phyloP scores from a whole-genome alignment of 2,888 invertebrate species.

The Sceliomorpha sp. region DNA sequence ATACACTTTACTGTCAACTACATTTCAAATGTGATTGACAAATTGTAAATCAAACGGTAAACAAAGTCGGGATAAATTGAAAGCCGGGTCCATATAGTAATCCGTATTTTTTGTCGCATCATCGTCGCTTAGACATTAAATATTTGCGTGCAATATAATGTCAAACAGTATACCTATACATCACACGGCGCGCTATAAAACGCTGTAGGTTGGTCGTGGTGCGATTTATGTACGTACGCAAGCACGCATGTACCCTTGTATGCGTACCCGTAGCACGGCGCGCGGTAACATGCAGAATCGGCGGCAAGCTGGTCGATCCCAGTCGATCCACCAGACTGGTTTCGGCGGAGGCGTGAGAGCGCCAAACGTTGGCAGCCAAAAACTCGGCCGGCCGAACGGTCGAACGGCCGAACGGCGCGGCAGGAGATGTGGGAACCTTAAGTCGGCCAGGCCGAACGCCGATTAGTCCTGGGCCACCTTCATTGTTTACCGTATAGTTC shows the following conservation, averaged over 20 bases:
- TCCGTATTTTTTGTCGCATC: constrained; percentile 8
- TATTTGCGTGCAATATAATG: constrained; percentile 24
- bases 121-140: constrained; percentile 23
- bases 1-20: no score
- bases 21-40: no score
- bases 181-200: constrained; percentile 40
- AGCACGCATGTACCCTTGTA: background rate
- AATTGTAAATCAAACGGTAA: no score
- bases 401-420: constrained; percentile 51
- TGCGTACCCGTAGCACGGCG: constrained; percentile 1
- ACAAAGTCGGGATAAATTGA: no score
- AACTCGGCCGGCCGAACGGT: constrained; percentile 46
- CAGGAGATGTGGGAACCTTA: constrained; percentile 70
- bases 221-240: constrained; percentile 46
- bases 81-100: no score
- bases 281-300: constrained; percentile 38
- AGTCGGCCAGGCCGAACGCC: constrained; percentile 64
- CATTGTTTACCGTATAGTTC: constrained; percentile 66
- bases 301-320: no score
- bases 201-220: constrained; percentile 20
- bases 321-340: constrained; percentile 54
- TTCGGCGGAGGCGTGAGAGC: constrained; percentile 51
- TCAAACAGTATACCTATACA: constrained; percentile 30
- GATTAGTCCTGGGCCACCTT: constrained; percentile 72
- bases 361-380: constrained; percentile 60